Conservation (phyloP, 1,140 invertebrate genomes). For the Hyles euphorbiae region DNA sequence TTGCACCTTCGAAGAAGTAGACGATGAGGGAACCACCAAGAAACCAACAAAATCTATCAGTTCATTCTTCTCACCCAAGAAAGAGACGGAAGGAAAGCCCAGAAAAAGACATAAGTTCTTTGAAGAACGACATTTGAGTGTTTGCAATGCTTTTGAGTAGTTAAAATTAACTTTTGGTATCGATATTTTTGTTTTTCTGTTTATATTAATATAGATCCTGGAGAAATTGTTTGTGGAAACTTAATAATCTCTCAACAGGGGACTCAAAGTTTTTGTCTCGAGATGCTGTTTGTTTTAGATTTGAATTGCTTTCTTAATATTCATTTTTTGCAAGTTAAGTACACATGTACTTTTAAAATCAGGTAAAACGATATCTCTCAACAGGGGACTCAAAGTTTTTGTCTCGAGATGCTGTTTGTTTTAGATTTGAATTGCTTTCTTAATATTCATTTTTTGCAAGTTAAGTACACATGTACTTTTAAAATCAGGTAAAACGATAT, state of each 20-base stretch:
- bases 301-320: too few species aligned
- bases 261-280: too few species aligned
- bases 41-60: slow-evolving; percentile 73
- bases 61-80: slow-evolving; percentile 75
- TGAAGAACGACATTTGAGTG: slow-evolving; percentile 72
- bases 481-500: too few species aligned
- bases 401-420: too few species aligned
- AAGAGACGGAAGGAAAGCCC: slow-evolving; percentile 53
- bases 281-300: too few species aligned
- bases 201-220: not conserved
- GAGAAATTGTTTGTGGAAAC: not conserved
- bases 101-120: slow-evolving; percentile 77
- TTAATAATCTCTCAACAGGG: not conserved
- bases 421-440: too few species aligned
- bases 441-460: too few species aligned
- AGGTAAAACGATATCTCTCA: too few species aligned
- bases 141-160: slow-evolving; percentile 62
- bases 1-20: slow-evolving; percentile 84
- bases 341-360: too few species aligned
- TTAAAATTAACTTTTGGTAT: slow-evolving; percentile 12
- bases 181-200: not conserved
- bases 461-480: too few species aligned
- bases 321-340: too few species aligned
- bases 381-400: too few species aligned
- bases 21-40: slow-evolving; percentile 67